A percentile compares a stretch with the other conserved stretches of the same genome.
Evolutionary conservation across 2,113 vertebrate genomes (phyloP).

Genomic region (Callithrix jacchus): DNA sequence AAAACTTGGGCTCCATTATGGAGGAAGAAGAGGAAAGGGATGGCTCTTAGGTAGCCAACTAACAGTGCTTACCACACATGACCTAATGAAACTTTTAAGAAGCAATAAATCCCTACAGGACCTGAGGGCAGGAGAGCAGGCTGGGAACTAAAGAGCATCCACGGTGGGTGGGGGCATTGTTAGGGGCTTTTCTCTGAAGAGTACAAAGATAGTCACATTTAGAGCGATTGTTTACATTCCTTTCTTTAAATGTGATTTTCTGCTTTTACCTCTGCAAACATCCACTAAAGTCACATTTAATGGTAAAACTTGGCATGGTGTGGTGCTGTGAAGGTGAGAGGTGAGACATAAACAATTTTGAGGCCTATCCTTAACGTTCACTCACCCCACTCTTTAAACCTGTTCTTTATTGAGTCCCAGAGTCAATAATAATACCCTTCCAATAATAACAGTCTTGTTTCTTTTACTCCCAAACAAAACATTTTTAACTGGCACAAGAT

Average conservation of each 20-base stretch:
- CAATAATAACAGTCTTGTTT: background rate
- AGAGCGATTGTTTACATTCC: background rate
- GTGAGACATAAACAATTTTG: background rate
- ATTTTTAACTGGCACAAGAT: background rate
- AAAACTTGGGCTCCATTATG: background rate
- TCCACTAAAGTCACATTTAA: background rate
- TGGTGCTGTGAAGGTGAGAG: background rate
- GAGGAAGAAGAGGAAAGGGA: background rate
- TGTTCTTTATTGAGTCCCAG: background rate
- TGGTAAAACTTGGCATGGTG: background rate
- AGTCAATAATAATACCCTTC: background rate
- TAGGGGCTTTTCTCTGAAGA: background rate
- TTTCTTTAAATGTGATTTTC: background rate
- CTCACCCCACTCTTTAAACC: background rate
- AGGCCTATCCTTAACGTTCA: background rate
- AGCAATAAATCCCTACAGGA: background rate
- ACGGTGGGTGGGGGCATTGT: too few relatives aligned
- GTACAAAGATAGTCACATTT: background rate
- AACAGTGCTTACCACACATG: background rate
- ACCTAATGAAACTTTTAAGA: background rate
- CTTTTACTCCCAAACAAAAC: background rate
- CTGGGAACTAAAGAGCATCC: background rate
- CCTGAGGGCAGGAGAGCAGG: background rate
- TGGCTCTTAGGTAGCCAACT: background rate
- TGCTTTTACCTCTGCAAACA: background rate